Conservation (phyloP, 2,888 invertebrate genomes). For the Podotricha telesiphe region DNA sequence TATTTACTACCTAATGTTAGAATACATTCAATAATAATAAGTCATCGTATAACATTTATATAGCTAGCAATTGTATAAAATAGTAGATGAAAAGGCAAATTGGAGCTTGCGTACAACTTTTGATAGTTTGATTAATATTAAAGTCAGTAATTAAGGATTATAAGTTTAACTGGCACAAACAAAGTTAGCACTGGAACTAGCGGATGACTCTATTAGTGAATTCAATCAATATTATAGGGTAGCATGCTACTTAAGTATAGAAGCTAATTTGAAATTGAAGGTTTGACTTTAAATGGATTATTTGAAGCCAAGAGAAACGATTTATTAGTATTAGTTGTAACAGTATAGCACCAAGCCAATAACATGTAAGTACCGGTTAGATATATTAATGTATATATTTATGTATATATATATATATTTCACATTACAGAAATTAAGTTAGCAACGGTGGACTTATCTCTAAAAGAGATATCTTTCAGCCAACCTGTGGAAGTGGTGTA, state of each 20-base stretch:
- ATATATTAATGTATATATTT: constrained; percentile 19
- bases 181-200: constrained; percentile 30
- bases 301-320: constrained; percentile 24
- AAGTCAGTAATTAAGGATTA: constrained; percentile 58
- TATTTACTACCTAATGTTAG: background rate
- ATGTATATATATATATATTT: no score
- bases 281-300: constrained; percentile 24
- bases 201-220: constrained; percentile 32
- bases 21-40: background rate
- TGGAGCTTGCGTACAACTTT: background rate
- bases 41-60: constrained; percentile 10
- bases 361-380: constrained; percentile 6
- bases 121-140: constrained; percentile 57
- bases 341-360: constrained; percentile 16
- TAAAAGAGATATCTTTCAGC: no score
- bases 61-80: constrained; percentile 2
- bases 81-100: constrained; percentile 14
- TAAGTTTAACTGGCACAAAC: constrained; percentile 38
- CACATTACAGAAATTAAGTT: no score
- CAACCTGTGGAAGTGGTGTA: no score
- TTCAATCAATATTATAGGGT: constrained; percentile 23
- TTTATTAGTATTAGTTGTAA: constrained; percentile 25
- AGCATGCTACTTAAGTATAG: constrained; percentile 6
- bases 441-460: no score
- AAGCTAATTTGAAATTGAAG: constrained; percentile 17